Evolutionary conservation across 92 coral and sea anemone species (phyloP).

Genomic region (Paramuricea clavata): DNA sequence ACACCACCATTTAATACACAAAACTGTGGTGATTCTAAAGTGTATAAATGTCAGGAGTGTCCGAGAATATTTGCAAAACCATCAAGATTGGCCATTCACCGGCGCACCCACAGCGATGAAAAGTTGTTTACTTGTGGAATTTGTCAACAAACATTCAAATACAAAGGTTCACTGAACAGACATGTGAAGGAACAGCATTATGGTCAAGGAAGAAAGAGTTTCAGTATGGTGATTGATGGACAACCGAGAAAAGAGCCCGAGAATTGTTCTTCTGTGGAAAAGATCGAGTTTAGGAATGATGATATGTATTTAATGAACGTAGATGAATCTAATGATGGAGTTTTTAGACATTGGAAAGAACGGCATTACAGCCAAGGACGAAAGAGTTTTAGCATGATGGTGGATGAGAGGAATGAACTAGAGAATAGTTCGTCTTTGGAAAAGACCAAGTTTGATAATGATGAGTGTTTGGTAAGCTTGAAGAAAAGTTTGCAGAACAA

Average conservation of each 20-base stretch:
- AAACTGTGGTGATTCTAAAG: neutral
- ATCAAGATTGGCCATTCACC: neutral
- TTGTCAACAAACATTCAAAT: constrained; percentile 25
- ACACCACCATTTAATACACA: neutral
- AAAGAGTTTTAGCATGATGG: too few species aligned
- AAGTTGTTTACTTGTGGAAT: constrained; percentile 4
- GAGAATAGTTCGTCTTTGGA: too few species aligned
- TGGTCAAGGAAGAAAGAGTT: neutral
- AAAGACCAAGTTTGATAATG: too few species aligned
- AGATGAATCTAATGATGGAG: too few species aligned
- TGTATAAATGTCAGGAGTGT: constrained; percentile 13
- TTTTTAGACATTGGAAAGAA: too few species aligned
- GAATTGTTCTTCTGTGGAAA: neutral
- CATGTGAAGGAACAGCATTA: neutral
- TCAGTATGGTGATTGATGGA: neutral
- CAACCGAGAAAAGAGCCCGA: neutral
- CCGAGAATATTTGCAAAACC: neutral
- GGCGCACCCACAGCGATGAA: neutral
- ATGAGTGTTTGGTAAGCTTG: too few species aligned
- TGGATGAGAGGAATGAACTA: too few species aligned
- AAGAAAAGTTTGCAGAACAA: too few species aligned
- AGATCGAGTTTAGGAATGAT: neutral
- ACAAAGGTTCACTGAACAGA: constrained; percentile 4
- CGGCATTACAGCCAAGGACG: too few species aligned
- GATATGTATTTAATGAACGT: neutral